Evolutionary conservation across 1,140 invertebrate species (phyloP).

Genomic region (Olivierus martensii): DNA sequence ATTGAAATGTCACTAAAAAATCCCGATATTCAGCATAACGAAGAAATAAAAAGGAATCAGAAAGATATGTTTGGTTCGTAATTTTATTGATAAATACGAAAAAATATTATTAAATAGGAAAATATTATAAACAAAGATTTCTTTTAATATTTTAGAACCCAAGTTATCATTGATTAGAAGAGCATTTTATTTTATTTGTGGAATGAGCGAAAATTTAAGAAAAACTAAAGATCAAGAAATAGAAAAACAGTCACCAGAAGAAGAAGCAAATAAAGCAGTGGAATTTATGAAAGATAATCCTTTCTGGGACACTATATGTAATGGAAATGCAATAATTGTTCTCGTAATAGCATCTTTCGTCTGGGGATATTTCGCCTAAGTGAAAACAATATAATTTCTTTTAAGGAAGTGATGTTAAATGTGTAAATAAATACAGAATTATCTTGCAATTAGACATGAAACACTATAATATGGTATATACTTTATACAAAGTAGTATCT

Average conservation of each 20-base stretch:
- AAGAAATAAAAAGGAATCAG: background rate
- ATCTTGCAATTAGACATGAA: too few species aligned
- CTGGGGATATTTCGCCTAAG: slow-evolving; percentile 20
- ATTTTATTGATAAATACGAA: background rate
- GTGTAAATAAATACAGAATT: too few species aligned
- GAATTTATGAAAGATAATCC: slow-evolving; percentile 18
- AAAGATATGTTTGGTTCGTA: background rate
- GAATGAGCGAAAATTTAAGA: background rate
- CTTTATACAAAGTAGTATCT: too few species aligned
- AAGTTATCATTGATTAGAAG: slow-evolving; percentile 3
- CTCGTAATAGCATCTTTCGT: slow-evolving; percentile 13
- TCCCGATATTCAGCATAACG: too few species aligned
- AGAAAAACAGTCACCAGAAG: background rate
- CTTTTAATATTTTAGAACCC: background rate
- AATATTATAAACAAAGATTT: background rate
- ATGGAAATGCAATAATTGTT: slow-evolving; percentile 15
- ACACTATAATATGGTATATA: too few species aligned
- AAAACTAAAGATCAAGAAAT: background rate
- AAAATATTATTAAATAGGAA: background rate
- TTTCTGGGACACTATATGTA: slow-evolving; percentile 6
- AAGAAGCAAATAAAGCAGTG: slow-evolving; percentile 16
- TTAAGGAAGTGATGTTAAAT: too few species aligned
- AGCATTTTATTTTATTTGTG: slow-evolving; percentile 13
- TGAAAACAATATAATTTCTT: too few species aligned
- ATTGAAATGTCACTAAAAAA: too few species aligned